Base-by-base conservation (phyloP, 2,113 vertebrate species). In the Neomonachus schauinslandi region DNA sequence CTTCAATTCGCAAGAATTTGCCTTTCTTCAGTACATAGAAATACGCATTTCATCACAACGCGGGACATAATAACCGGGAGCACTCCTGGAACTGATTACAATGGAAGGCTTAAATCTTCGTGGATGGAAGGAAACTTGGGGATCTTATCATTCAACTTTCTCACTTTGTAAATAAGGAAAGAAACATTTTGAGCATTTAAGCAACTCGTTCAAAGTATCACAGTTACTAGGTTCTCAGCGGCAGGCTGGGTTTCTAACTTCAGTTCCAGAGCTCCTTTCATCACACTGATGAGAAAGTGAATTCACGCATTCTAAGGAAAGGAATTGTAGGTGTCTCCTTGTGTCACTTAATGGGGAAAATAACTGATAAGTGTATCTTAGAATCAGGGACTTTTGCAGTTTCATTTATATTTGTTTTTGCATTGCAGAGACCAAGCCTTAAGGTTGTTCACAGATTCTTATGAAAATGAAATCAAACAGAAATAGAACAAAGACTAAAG, bases 341-440 rank as follows among this genome's bases (percentile, higher is more conserved):
- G 18, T 28, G 93, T 97, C 55, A 69, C 59, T 82, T 82, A 94
- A 96, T n/a, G 65, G 31, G 31, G 77, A 92, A 94, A 92, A 39
- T 49, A 72, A 80, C 8, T 2, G 6, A 26, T 72, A 90, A 77
- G 9, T 74, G 2, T 85, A n/a, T 77, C 63, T 76, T 36, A 95
- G 65, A 88, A 79, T 33, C 7, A 90, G 7, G 5, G 26, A 84
- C 39, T 33, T 84, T 12, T 67, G 14, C 26, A 13, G 55, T 65
- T 95, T 97, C 46, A 81, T 85, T 89, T 97, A 79, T 61, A 96
- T 82, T 85, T 82, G 36, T 57, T 91, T 80, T 88, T 88, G 15
- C 26, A 93, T 95, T 83, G 28, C 42, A 67, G 36, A 63, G n/a
- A 80, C 49, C 74, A 84, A 36, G 18, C 1, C 46, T 92, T 84